These are phyloP conservation scores for Gastrophryne carolinensis DNA, from an alignment of 2,797 vertebrate genomes.

Conservation along the genomic window DNA sequence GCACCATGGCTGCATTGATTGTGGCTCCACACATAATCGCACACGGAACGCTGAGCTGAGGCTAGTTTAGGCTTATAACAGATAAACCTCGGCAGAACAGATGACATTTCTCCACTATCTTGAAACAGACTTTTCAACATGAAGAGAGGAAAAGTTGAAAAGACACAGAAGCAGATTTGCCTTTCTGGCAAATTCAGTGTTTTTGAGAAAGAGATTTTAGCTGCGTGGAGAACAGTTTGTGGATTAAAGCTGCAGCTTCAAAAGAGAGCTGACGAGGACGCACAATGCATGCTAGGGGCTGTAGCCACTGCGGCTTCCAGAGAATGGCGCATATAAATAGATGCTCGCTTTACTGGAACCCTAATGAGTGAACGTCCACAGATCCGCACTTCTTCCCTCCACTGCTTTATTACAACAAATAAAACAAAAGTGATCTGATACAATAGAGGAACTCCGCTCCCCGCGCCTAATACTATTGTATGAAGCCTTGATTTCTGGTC, in stretches of 20 bases:
- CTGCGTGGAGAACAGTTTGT: conserved; percentile 58
- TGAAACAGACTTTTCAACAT: conserved; percentile 38
- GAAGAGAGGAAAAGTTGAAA: conserved; percentile 46
- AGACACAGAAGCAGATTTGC: conserved; percentile 45
- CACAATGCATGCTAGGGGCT: conserved; percentile 55
- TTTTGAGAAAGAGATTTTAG: conserved; percentile 55
- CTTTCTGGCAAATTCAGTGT: conserved; percentile 45
- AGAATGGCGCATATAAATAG: conserved; percentile 62
- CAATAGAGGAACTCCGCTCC: background rate
- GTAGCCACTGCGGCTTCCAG: conserved; percentile 59
- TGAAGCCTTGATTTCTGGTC: too few relatives aligned
- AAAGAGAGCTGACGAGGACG: conserved; percentile 55
- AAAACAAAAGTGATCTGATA: background rate
- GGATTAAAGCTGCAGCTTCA: conserved; percentile 63
- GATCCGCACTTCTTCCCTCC: background rate
- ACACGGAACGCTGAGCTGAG: conserved; percentile 1
- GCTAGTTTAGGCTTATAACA: conserved; percentile 11
- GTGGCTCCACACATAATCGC: conserved; percentile 1
- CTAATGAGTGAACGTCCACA: conserved; percentile 46
- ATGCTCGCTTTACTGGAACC: conserved; percentile 52
- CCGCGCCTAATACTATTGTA: too few relatives aligned
- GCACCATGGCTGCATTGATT: background rate
- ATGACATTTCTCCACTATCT: conserved; percentile 44
- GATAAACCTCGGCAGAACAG: conserved; percentile 33
- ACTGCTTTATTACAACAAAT: background rate